Evolutionary conservation across 2,113 vertebrate species (phyloP), one percentile per base, ranked within the genome.

Genomic region (Oryzias melastigma): DNA sequence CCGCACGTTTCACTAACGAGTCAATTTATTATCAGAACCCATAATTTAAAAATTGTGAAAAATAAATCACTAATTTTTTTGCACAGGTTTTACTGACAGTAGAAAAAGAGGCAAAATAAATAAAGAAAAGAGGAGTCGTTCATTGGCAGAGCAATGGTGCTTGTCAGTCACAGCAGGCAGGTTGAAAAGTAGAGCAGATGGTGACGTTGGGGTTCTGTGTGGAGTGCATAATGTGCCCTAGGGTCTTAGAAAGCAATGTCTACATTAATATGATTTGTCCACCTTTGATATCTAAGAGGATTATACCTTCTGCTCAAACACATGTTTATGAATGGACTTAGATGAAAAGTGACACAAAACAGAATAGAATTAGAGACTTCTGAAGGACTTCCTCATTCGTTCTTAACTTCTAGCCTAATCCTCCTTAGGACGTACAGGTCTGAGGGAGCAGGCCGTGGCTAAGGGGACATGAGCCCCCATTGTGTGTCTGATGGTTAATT

Each of bases 401-500:
- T 88, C 88, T 90, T 91, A 91, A 91, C 90, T 91, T 90, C 83
- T 87, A 68, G 75, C 66, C 84, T 92, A 92, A 92, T 92, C 91
- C 90, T 88, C 89, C 91, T 91, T 91, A 90, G 83, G 85, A 80
- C 75, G 80, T 80, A 58, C 82, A 85, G 87, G 84, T 87, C 78
- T 73, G 79, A 81, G 85, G 77, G 93, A 94, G 91, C 92, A 87
- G 87, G 91, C 91, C 88, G 90, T 90, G 91, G 92, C 95, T 93
- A 91, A 19, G 59, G 84, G 87, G 87, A 88, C 88, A 88, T 89
- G 91, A 87, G 85, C 83, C 85, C 75, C 83, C 61, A 85, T 91
- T 92, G 91, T 90, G 83, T 65, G 74, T 70, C 81, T 81, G 81
- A 88, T 89, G 90, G 88, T 84, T 91, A 92, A 91, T 92, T 90